Conservation (phyloP, 2,888 invertebrate genomes). For the Willowsia nigromaculata region DNA sequence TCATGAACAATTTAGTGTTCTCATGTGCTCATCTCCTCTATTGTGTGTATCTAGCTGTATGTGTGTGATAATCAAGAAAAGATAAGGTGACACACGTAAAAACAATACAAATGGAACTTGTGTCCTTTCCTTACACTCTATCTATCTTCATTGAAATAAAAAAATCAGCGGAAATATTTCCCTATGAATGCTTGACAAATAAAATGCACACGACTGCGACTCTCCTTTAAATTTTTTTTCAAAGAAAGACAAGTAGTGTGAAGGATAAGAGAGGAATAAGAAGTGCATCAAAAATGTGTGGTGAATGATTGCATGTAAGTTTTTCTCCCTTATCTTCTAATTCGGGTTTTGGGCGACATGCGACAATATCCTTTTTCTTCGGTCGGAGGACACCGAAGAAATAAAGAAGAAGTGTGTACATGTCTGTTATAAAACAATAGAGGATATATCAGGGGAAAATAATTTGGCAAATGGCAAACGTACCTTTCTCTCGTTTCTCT, state of each 20-base stretch:
- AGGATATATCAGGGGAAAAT: constrained; percentile 3
- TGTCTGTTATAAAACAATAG: neutral
- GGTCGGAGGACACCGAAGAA: too few species aligned
- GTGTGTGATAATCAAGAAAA: neutral
- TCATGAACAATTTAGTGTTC: neutral
- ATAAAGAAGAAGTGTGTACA: too few species aligned
- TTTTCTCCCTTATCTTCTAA: too few species aligned
- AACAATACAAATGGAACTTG: constrained; percentile 27
- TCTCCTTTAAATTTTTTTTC: too few species aligned
- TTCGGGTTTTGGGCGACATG: too few species aligned
- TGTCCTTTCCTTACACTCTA: neutral
- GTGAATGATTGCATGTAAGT: too few species aligned
- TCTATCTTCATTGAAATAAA: neutral
- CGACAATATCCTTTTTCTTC: too few species aligned
- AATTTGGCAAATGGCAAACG: constrained; percentile 66
- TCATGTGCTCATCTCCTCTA: neutral
- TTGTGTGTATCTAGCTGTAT: neutral
- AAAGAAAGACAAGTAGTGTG: constrained; percentile 38
- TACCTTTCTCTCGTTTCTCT: neutral
- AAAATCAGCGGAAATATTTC: neutral
- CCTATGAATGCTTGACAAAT: neutral
- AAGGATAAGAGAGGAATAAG: neutral
- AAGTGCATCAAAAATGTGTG: constrained; percentile 24
- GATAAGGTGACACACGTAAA: constrained; percentile 7
- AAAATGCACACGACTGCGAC: neutral